Evolutionary conservation across 1,140 invertebrate genomes (phyloP).

Genomic region (Philaenus spumarius): DNA sequence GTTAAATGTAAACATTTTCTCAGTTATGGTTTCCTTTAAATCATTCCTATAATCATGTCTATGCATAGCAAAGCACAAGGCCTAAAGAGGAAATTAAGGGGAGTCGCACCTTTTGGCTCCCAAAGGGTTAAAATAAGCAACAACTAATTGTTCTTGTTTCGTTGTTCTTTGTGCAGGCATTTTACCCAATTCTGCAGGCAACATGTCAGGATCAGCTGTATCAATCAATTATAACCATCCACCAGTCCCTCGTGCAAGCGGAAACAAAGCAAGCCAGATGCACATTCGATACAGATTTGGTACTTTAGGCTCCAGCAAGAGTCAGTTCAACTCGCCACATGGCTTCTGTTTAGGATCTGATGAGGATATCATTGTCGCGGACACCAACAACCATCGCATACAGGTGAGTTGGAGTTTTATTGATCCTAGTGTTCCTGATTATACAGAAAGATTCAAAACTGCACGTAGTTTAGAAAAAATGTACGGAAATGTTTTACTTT

Average conservation of each 20-base stretch:
- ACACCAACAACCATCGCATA: conserved; percentile 94
- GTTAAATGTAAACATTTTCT: no score
- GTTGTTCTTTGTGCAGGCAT: neutral
- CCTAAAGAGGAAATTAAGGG: neutral
- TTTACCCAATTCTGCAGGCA: neutral
- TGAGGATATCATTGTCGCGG: conserved; percentile 92
- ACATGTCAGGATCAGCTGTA: neutral
- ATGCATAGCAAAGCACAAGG: no score
- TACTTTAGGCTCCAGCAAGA: conserved; percentile 79
- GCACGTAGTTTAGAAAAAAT: no score
- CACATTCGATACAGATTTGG: conserved; percentile 90
- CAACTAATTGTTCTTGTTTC: neutral
- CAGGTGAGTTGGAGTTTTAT: conserved; percentile 55
- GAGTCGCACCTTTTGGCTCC: neutral
- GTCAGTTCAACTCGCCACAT: conserved; percentile 94
- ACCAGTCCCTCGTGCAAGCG: neutral
- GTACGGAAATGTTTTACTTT: no score
- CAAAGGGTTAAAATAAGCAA: neutral
- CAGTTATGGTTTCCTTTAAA: no score
- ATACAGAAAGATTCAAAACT: no score
- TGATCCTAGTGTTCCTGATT: no score
- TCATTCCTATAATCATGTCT: no score
- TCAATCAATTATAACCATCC: neutral
- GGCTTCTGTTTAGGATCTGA: conserved; percentile 92
- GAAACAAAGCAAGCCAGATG: conserved; percentile 43